Percentiles rank a stretch among this genome's conserved stretches.
phyloP scores from a whole-genome alignment of 35 echinoderm and acorn worm species.

The Lytechinus pictus region DNA sequence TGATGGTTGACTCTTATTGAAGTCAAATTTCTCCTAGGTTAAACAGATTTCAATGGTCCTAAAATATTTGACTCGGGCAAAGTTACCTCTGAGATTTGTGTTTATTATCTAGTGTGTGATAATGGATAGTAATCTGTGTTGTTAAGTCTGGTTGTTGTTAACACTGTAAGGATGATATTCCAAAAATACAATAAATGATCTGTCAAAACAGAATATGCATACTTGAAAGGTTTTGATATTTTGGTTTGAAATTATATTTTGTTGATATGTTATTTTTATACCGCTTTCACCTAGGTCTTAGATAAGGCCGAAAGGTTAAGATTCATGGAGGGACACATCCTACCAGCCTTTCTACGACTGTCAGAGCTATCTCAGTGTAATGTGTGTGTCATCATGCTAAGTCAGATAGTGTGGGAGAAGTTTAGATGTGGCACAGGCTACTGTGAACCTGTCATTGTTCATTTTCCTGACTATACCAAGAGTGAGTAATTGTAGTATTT shows the following conservation, averaged over 20 bases:
- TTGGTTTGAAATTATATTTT: not conserved
- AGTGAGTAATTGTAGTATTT: slow-evolving; percentile 51
- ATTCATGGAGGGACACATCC: slow-evolving; percentile 90
- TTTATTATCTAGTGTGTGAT: no score
- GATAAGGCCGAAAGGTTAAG: slow-evolving; percentile 92
- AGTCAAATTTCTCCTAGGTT: no score
- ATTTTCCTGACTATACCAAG: slow-evolving; percentile 94
- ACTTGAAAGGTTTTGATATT: no score
- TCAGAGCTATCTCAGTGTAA: slow-evolving; percentile 86
- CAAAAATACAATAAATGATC: no score
- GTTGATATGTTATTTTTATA: not conserved
- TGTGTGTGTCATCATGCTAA: slow-evolving; percentile 91
- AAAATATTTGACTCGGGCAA: no score
- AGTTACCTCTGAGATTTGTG: no score
- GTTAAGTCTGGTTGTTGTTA: no score
- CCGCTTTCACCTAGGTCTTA: slow-evolving; percentile 58
- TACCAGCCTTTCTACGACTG: slow-evolving; percentile 79
- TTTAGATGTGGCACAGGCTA: slow-evolving; percentile 76
- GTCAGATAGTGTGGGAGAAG: slow-evolving; percentile 92
- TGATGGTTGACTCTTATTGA: no score
- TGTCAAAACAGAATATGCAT: no score
- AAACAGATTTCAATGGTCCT: no score
- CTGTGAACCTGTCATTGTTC: slow-evolving; percentile 73
- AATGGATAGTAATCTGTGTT: no score
- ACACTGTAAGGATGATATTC: no score